These are phyloP conservation scores for Drosophila sp. DNA, from an alignment of 1,140 invertebrate species.

Conservation along the genomic window DNA sequence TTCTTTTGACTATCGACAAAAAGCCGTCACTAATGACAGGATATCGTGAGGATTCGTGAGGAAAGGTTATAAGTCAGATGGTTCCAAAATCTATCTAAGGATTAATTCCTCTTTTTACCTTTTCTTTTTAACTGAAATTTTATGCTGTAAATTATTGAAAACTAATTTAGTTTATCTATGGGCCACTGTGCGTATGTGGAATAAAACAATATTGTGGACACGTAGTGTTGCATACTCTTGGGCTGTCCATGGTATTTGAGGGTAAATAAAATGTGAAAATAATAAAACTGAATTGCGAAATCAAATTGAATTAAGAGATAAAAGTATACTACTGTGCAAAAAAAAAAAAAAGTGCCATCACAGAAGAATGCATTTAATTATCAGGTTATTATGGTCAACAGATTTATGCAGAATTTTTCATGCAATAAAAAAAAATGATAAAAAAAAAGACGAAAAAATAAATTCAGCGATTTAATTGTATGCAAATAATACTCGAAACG, in stretches of 20 bases:
- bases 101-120: no score
- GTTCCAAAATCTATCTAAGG: no score
- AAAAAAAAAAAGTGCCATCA: neutral
- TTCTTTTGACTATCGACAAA: no score
- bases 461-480: neutral
- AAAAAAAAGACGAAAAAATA: neutral
- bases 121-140: no score
- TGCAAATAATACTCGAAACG: neutral
- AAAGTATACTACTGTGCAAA: neutral
- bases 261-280: neutral
- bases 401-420: neutral
- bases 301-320: conserved; percentile 1
- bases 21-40: no score
- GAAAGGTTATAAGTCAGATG: no score
- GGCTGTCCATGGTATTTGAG: neutral
- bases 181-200: neutral
- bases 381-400: conserved; percentile 1
- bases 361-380: conserved; percentile 11
- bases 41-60: no score
- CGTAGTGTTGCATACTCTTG: neutral
- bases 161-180: neutral
- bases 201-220: neutral
- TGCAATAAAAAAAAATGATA: neutral
- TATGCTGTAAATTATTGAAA: no score
- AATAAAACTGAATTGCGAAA: neutral